Percentiles rank a stretch among this genome's conserved stretches.
These are phyloP conservation scores for Dufourea novaeangliae DNA, from an alignment of 1,140 invertebrate genomes.

Conservation along the genomic window DNA sequence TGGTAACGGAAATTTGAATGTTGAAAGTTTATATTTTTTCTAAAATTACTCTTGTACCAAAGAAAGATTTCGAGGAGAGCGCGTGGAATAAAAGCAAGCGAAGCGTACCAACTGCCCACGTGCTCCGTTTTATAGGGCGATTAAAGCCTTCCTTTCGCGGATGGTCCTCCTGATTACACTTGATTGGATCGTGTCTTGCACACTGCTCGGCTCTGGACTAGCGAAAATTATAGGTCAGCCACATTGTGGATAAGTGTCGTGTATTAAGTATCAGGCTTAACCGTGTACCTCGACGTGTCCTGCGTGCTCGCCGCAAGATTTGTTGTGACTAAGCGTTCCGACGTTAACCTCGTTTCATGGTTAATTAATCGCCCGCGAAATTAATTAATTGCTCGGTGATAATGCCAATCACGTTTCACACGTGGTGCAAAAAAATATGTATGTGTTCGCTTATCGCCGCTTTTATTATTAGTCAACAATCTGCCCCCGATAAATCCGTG, in stretches of 20 bases:
- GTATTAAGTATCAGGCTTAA: conserved; percentile 33
- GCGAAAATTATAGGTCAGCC: conserved; percentile 29
- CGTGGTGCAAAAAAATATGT: not conserved
- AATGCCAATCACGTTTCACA: not conserved
- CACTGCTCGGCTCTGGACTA: not conserved
- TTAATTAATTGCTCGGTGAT: not conserved
- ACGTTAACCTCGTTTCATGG: conserved; percentile 28
- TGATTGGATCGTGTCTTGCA: conserved; percentile 51
- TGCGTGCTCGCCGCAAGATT: no score
- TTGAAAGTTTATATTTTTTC: no score
- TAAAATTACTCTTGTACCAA: no score
- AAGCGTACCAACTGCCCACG: conserved; percentile 51
- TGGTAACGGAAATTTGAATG: no score
- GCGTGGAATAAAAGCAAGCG: conserved; percentile 29
- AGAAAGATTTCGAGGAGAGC: conserved; percentile 44
- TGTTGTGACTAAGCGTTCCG: not conserved
- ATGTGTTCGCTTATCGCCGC: not conserved
- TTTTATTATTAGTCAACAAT: conserved; percentile 3
- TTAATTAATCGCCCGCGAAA: conserved; percentile 15
- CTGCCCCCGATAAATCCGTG: not conserved
- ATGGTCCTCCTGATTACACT: conserved; percentile 51
- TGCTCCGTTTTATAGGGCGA: conserved; percentile 53
- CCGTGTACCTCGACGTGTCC: no score
- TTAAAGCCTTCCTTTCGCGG: conserved; percentile 54
- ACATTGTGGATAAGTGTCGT: conserved; percentile 43